Conservation (phyloP, 1,140 invertebrate genomes). For the Pachypeltis micranthus region DNA sequence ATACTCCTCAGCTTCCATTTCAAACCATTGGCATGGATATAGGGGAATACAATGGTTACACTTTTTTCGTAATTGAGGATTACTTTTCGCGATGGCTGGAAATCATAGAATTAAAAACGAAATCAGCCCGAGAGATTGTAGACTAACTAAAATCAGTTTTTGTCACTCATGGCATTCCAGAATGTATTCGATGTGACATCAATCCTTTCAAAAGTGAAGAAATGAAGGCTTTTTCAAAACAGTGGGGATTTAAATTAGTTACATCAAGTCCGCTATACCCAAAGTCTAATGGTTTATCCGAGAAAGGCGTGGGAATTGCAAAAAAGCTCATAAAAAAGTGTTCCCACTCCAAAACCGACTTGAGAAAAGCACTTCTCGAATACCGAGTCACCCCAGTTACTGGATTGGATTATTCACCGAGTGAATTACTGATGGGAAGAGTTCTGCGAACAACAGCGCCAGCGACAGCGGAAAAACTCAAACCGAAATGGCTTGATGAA, state of each 20-base stretch:
- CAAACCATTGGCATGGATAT: constrained; percentile 5
- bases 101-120: neutral
- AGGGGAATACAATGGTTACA: neutral
- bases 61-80: neutral
- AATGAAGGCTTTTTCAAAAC: too few relatives aligned
- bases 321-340: neutral
- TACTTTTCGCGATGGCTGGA: neutral
- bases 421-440: too few relatives aligned
- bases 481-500: too few relatives aligned
- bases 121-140: neutral
- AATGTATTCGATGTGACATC: too few relatives aligned
- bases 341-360: neutral
- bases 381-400: too few relatives aligned
- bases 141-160: neutral
- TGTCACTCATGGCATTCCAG: neutral
- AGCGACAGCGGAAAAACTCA: too few relatives aligned
- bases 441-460: too few relatives aligned
- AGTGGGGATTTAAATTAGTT: neutral
- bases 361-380: neutral
- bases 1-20: neutral
- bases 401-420: too few relatives aligned
- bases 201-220: too few relatives aligned
- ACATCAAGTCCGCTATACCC: neutral
- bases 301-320: neutral
- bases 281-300: neutral